Conservation (phyloP, 2,888 invertebrate genomes). For the Mystacides longicornis region DNA sequence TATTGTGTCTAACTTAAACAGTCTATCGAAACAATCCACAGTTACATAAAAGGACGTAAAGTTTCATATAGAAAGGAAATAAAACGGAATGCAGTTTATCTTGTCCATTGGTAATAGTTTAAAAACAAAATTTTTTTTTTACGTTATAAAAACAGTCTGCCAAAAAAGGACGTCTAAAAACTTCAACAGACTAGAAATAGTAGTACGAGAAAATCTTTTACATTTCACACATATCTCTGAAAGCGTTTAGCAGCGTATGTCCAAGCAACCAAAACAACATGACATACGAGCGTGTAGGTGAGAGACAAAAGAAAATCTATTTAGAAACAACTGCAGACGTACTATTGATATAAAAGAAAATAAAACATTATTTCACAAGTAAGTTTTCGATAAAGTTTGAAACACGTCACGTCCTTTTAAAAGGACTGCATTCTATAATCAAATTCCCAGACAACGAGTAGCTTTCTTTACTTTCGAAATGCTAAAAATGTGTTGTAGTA, state of each 20-base stretch:
- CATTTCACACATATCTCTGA: neutral
- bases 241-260: constrained; percentile 22
- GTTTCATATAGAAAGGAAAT: neutral
- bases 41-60: neutral
- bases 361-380: neutral
- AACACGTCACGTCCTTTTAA: neutral
- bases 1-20: neutral
- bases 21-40: neutral
- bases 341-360: no score
- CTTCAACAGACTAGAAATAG: constrained; percentile 6
- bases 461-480: no score
- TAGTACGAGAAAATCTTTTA: constrained; percentile 14
- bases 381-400: neutral
- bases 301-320: neutral
- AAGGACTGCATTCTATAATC: no score
- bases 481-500: no score
- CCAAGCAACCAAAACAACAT: constrained; percentile 23
- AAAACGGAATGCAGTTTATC: constrained; percentile 9
- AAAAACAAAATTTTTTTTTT: constrained; percentile 23
- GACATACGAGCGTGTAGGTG: no score
- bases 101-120: constrained; percentile 22
- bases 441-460: no score
- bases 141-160: constrained; percentile 22
- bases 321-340: neutral
- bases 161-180: constrained; percentile 12